These are phyloP conservation scores for Notocelia uddmanniana DNA, from an alignment of 2,888 invertebrate species.

Conservation along the genomic window DNA sequence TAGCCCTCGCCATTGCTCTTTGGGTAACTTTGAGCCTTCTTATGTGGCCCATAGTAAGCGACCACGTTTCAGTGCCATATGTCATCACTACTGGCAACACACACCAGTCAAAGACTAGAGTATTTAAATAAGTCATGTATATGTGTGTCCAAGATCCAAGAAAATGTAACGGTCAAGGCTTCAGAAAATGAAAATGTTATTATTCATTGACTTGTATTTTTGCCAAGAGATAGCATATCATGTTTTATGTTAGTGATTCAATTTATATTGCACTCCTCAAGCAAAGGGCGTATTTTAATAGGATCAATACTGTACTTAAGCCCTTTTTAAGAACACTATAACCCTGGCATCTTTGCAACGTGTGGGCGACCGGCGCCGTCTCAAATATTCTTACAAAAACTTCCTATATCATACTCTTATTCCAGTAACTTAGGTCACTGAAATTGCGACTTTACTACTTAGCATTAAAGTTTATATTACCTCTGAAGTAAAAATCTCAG, in stretches of 20 bases:
- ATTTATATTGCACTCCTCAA: neutral
- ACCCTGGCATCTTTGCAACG: slow-evolving; percentile 26
- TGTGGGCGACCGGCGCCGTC: slow-evolving; percentile 17
- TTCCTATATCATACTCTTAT: neutral
- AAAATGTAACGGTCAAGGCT: slow-evolving; percentile 14
- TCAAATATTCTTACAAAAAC: neutral
- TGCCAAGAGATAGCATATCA: slow-evolving; percentile 20
- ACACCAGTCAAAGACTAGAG: no score
- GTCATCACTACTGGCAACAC: no score
- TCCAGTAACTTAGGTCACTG: neutral
- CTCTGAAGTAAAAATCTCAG: neutral
- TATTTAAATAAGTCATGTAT: no score
- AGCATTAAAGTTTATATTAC: neutral
- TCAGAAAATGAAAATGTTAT: slow-evolving; percentile 9
- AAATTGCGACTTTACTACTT: neutral
- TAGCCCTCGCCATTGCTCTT: no score
- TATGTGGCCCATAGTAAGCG: no score
- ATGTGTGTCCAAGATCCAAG: no score
- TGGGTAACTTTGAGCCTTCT: no score
- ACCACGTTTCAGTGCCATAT: no score
- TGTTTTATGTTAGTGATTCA: slow-evolving; percentile 14
- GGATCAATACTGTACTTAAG: neutral
- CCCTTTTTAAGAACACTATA: neutral
- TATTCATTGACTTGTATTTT: slow-evolving; percentile 12
- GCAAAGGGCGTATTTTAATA: neutral